Conservation (phyloP, 2,797 vertebrate species). For the Peromyscus eremicus region DNA sequence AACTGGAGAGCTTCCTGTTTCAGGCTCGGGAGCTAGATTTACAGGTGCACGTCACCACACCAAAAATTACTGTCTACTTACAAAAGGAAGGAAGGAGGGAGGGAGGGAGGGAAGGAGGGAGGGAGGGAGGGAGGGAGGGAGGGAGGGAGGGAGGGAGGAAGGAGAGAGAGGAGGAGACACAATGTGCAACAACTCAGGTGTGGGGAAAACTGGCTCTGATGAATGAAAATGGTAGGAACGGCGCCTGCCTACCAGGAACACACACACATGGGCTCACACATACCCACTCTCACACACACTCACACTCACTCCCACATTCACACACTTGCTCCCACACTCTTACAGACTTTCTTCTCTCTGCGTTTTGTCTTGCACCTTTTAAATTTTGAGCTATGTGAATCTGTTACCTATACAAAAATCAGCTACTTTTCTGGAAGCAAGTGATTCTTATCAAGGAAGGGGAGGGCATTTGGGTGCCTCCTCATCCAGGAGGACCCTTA, state of each 20-base stretch:
- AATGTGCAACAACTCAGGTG: neutral
- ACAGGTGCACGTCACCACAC: neutral
- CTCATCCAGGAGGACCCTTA: neutral
- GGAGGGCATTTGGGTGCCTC: neutral
- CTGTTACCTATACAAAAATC: constrained; percentile 67
- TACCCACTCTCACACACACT: neutral
- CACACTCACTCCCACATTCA: neutral
- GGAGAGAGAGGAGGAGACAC: neutral
- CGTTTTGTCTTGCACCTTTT: constrained; percentile 50
- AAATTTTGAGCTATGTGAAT: constrained; percentile 65
- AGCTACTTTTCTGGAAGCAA: constrained; percentile 27
- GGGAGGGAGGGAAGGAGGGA: neutral
- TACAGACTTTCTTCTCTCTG: constrained; percentile 35
- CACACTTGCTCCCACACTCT: neutral
- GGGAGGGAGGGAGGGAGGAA: neutral
- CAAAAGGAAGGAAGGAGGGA: neutral
- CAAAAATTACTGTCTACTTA: neutral
- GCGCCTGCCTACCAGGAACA: neutral
- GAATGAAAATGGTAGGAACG: neutral
- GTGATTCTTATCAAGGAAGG: neutral
- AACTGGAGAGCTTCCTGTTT: neutral
- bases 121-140: neutral
- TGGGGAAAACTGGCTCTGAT: neutral
- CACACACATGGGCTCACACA: neutral
- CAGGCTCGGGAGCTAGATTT: neutral